These are phyloP conservation scores for Microcebus ravelobensis DNA, from an alignment of 2,113 vertebrate genomes.

Conservation along the genomic window DNA sequence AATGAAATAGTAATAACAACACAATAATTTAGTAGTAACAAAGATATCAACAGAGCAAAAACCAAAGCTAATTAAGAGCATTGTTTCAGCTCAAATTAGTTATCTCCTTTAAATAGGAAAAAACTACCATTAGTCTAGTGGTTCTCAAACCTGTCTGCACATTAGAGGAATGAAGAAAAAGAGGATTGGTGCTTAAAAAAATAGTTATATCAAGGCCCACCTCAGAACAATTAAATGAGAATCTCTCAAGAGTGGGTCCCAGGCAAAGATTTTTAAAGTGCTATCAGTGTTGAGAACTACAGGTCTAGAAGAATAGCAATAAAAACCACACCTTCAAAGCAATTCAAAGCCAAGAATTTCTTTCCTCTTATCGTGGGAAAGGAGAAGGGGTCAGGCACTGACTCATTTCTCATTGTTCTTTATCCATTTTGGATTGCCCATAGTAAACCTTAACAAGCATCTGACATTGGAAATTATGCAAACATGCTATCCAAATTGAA, in stretches of 20 bases:
- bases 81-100: constrained; percentile 31
- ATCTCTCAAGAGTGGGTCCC: neutral
- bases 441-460: neutral
- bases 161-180: neutral
- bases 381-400: neutral
- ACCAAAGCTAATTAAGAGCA: constrained; percentile 47
- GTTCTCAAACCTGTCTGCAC: constrained; percentile 30
- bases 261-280: constrained; percentile 18
- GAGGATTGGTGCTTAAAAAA: neutral
- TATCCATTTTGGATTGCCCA: constrained; percentile 1
- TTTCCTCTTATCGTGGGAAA: constrained; percentile 26
- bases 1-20: constrained; percentile 60
- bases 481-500: constrained; percentile 52
- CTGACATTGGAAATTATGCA: constrained; percentile 29
- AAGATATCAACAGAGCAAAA: constrained; percentile 36
- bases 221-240: neutral
- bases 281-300: constrained; percentile 34
- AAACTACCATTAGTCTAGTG: constrained; percentile 3
- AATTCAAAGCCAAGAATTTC: constrained; percentile 42
- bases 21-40: constrained; percentile 58
- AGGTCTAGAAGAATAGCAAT: constrained; percentile 29
- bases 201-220: neutral
- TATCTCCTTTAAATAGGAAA: constrained; percentile 65
- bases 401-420: constrained; percentile 57
- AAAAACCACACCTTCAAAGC: constrained; percentile 21